Conservation (phyloP, 2,797 vertebrate species). For the Melanotaenia pygmaea region DNA sequence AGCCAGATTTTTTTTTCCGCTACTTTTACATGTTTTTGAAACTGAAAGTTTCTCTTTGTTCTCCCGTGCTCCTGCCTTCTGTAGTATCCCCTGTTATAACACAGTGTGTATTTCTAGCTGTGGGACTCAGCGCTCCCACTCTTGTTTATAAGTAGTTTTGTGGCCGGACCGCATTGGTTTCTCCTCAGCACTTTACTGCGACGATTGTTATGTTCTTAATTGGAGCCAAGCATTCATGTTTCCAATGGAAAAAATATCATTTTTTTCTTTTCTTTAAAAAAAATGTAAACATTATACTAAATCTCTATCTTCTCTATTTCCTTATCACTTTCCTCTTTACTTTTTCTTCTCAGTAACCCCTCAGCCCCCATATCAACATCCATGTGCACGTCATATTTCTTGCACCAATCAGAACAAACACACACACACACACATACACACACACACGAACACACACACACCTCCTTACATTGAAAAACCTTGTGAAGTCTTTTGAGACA, state of each 20-base stretch:
- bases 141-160: constrained; percentile 82
- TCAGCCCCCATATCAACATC: constrained; percentile 7
- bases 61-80: constrained; percentile 50
- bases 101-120: constrained; percentile 73
- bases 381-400: constrained; percentile 59
- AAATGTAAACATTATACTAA: constrained; percentile 48
- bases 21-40: constrained; percentile 14
- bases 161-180: constrained; percentile 75
- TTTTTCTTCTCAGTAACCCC: constrained; percentile 35
- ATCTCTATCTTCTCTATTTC: constrained; percentile 71
- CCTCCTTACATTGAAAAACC: constrained; percentile 61
- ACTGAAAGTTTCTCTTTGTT: constrained; percentile 38
- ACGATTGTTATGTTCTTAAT: constrained; percentile 62
- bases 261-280: constrained; percentile 41
- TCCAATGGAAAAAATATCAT: constrained; percentile 59
- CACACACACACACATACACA: constrained; percentile 33
- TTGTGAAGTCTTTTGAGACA: constrained; percentile 62
- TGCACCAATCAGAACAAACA: constrained; percentile 46
- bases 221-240: constrained; percentile 67
- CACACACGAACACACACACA: constrained; percentile 31
- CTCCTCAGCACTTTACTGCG: constrained; percentile 77
- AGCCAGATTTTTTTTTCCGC: neutral
- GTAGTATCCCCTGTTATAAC: constrained; percentile 59
- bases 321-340: constrained; percentile 70
- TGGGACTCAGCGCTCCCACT: constrained; percentile 73